A percentile compares a stretch with the other conserved stretches of the same genome.
Evolutionary conservation across 2,113 vertebrate genomes (phyloP).

Genomic region (Podarcis raffonei): DNA sequence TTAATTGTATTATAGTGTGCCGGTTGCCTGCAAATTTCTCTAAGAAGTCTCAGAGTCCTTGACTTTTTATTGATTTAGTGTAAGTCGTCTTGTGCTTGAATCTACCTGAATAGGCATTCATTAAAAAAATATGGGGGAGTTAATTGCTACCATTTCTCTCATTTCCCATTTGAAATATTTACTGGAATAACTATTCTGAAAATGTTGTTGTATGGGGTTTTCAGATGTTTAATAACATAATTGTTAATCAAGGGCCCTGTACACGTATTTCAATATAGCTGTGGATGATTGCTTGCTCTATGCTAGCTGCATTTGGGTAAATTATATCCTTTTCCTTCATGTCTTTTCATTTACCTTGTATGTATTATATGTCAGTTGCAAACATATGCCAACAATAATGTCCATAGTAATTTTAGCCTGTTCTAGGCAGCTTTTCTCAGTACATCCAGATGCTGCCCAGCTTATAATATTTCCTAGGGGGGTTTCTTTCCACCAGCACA

Average conservation of each 20-base stretch:
- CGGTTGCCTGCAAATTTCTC: neutral
- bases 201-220: neutral
- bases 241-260: neutral
- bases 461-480: neutral
- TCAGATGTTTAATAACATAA: neutral
- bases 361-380: neutral
- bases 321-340: neutral
- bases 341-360: slow-evolving; percentile 14
- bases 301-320: neutral
- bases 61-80: neutral
- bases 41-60: neutral
- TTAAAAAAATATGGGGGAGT: neutral
- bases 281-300: neutral
- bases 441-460: neutral
- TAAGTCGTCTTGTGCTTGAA: slow-evolving; percentile 31
- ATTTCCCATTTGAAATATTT: neutral
- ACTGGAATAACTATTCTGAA: slow-evolving; percentile 10
- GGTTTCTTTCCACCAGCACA: neutral
- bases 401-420: neutral
- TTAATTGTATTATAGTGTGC: neutral
- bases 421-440: neutral
- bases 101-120: slow-evolving; percentile 19
- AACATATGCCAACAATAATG: neutral
- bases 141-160: neutral
- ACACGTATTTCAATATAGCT: neutral